Base-by-base conservation (phyloP, 2,888 invertebrate species). In the Epistrophe eligans region DNA sequence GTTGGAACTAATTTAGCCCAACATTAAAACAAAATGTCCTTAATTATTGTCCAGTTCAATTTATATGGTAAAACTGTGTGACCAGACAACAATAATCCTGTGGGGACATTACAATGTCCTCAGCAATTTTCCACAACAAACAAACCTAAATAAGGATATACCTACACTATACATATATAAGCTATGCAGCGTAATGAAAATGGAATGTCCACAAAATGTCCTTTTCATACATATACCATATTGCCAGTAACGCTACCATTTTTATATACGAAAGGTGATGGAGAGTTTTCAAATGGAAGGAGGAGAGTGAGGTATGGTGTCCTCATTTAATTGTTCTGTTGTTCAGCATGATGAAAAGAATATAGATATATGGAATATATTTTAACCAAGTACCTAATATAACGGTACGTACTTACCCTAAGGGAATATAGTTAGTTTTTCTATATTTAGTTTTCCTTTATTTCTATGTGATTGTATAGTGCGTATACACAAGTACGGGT, bases 41-140 rank as follows among this genome's bases (percentile, higher is more conserved):
- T 83, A 87, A 87, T 87, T 87, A 83, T 79, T 83, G 76, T 76
- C 52, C 72, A 58, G 79, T 79, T 83, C 74, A 79, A 83, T 87
- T 87, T 83, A 55, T 55, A 79, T 76, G 76, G 57, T 72, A 77
- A 87, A 24, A 24, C 24, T 24, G 79, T 83, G 43, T 55, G 60
- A 58, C 82, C 73, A 70, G 77, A 85, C 77, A 73, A 50, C 70
- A 62, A 73, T 71, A 70, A 81, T 79, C 70, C 81, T 70, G 70
- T 70, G 60, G 81, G 84, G 74, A 74, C 64, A 55, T 70, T 40
- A 70, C 40, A 71, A 43, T 70, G 79, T 79, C 79, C 83, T 62
- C 77, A 72, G 11, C 62, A 64, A 73, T 79, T 72, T 72, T 79
- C 64, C 32, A 66, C 38, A 45, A 45, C 58, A 66, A 74, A 71